Base-by-base conservation (phyloP, 2,888 invertebrate species). In the Argynnis bischoffii region DNA sequence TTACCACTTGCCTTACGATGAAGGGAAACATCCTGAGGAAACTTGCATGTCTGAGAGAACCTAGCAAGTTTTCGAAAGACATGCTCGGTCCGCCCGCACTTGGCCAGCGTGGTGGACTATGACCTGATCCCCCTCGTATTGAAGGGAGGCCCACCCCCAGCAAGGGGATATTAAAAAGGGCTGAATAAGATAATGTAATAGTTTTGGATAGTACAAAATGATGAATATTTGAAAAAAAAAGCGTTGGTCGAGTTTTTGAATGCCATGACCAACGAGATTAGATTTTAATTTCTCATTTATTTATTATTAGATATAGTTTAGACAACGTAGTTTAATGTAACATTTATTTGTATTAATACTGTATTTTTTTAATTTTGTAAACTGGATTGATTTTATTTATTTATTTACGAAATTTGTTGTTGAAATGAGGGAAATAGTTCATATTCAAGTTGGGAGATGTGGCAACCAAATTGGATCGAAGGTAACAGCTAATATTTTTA, bases 381-480 rank as follows among this genome's bases (percentile, higher is more conserved):
- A 78, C 78, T 79, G 71, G 77, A 77, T 77, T 64, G 76, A 69
- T 69, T 75, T 73, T 67, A 55, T 73, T 73, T 75, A 59, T 75
- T 81, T 74, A 69, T 77, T 78, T 76, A 73, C 66, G 66, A 87
- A 88, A 88, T 86, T 85, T 46, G 66, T 69, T 48, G 81, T 81
- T 51, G 91, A 81, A 77, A 96, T 96, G 96, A 94, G 96, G 87
- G 96, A 96, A 94, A 96, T 96, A 77, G 96, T 96, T 64, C 96
- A 96, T 84, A 89, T 96, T 73, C 96, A 96, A 87, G 96, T 89
- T 47, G 92, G 92, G 6, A 81, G 88, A 70, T 91, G 91, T 56
- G 92, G 92, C 3, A 92, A 92, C 94, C 96, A 96, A 87, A 96
- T 96, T 79, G 96, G 96, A 69, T 94, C 95, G 56, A 96, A 96